phyloP scores from a whole-genome alignment of 1,140 invertebrate species.

The Bradysia coprophila region DNA sequence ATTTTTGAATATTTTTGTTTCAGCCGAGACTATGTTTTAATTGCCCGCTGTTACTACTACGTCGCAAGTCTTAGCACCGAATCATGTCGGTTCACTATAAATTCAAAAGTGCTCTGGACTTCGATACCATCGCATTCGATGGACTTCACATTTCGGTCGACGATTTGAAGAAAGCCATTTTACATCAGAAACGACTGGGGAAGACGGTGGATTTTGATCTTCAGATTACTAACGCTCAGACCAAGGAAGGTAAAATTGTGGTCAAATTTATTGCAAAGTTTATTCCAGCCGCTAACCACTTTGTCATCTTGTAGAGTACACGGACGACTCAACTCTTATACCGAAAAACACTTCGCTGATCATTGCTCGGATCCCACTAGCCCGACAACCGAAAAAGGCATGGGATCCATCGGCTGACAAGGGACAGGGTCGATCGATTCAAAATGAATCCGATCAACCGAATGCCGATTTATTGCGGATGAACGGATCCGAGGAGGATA shows the following conservation, averaged over 20 bases:
- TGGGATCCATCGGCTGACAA: conserved; percentile 32
- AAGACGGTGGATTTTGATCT: conserved; percentile 91
- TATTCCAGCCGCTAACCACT: too few relatives aligned
- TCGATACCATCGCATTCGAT: conserved; percentile 92
- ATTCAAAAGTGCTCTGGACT: conserved; percentile 89
- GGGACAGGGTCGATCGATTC: conserved; percentile 9
- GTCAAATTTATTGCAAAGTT: conserved; percentile 1
- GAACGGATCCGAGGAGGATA: conserved; percentile 89
- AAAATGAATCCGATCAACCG: conserved; percentile 31
- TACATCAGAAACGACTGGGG: conserved; percentile 85
- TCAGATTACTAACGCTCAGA: conserved; percentile 92
- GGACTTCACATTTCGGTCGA: conserved; percentile 87
- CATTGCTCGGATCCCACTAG: conserved; percentile 75
- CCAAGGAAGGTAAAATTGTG: conserved; percentile 66
- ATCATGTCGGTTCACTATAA: conserved; percentile 94
- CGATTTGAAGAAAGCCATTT: conserved; percentile 87
- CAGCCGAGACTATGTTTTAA: too few relatives aligned
- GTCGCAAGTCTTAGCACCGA: too few relatives aligned
- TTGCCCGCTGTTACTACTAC: too few relatives aligned
- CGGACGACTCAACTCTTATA: conserved; percentile 75
- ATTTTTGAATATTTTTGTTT: too few relatives aligned
- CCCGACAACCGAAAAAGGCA: conserved; percentile 51
- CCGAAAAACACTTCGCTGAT: conserved; percentile 96
- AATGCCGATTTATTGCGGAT: conserved; percentile 70
- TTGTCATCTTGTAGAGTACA: conserved; percentile 57